A percentile compares a stretch with the other conserved stretches of the same genome.
Evolutionary conservation across 92 coral and sea anemone species (phyloP).

Genomic region (Siderastrea siderea): DNA sequence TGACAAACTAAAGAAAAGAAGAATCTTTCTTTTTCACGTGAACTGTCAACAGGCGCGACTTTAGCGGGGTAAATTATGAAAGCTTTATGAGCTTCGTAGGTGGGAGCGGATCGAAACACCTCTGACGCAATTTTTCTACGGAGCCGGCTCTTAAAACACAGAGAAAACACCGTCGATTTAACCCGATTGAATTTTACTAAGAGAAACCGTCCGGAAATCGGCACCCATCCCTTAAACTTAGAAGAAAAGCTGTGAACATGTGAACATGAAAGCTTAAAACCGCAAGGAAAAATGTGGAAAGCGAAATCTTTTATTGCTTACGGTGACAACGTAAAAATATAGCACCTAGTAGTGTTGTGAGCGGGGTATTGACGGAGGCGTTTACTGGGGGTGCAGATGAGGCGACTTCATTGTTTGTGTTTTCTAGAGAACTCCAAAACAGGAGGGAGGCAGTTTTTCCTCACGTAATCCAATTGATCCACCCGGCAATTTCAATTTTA

Average conservation of each 20-base stretch:
- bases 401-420: not conserved
- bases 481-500: not conserved
- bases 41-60: not conserved
- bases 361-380: conserved; percentile 22
- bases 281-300: not conserved
- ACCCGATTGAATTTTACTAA: conserved; percentile 4
- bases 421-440: not conserved
- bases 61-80: not conserved
- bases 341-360: not conserved
- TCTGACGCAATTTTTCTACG: not conserved
- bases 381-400: not conserved
- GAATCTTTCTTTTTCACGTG: not conserved
- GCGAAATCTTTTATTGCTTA: not conserved
- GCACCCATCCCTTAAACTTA: not conserved
- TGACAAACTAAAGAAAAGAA: too few relatives aligned
- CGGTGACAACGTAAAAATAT: not conserved
- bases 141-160: not conserved
- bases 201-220: conserved; percentile 14
- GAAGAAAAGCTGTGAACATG: conserved; percentile 7
- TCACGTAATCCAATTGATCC: not conserved
- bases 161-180: not conserved
- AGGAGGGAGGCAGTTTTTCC: not conserved
- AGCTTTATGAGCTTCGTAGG: not conserved
- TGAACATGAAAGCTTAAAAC: not conserved
- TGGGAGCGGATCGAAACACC: not conserved